Evolutionary conservation across 2,797 vertebrate genomes (phyloP), one percentile per base, ranked within the genome.

Genomic region (Pangasius larnaudii): DNA sequence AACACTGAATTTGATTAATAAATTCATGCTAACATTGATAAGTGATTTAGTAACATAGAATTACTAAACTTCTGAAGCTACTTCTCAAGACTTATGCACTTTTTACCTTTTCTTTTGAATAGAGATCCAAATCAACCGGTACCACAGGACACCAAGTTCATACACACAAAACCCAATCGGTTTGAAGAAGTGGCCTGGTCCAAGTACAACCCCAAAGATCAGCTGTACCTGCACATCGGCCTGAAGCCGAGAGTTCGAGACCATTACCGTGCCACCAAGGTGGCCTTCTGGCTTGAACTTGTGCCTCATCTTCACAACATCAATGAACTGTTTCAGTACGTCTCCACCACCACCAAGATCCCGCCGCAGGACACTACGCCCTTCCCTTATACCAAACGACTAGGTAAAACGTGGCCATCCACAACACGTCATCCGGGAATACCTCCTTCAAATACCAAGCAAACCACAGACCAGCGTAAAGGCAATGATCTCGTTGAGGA

Each of bases 101-200:
- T 65, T 82, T 85, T 42, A 46, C 58, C 30, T 3, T 46, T 49
- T 86, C 22, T 53, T 86, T 92, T 88, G 61, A 53, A 27, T 91
- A 99, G 98, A 24, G 98, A 99, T 92, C 98, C 98, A 7, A 99
- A 99, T 80, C 97, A 99, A 58, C 98, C 98, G 0, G 98, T 99
- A 46, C 98, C 98, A 9, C 98, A 99, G 87, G 98, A 99, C 78
- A 99, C 98, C 79, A 99, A 99, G 93, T 99, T 99, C 93, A 99
- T 99, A 90, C 98, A 99, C 90, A 99, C 98, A 0, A 99, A 99
- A 90, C 98, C 98, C 24, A 99, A 99, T 91, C 97, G 98, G 4
- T 99, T 99, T 42, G 98, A 99, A 94, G 98, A 99, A 90, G 98
- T 99, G 1, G 98, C 98, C 42, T 99, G 98, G 98, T 97, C 98